phyloP scores from a whole-genome alignment of 2,888 invertebrate genomes.

The Perizoma flavofasciatum region DNA sequence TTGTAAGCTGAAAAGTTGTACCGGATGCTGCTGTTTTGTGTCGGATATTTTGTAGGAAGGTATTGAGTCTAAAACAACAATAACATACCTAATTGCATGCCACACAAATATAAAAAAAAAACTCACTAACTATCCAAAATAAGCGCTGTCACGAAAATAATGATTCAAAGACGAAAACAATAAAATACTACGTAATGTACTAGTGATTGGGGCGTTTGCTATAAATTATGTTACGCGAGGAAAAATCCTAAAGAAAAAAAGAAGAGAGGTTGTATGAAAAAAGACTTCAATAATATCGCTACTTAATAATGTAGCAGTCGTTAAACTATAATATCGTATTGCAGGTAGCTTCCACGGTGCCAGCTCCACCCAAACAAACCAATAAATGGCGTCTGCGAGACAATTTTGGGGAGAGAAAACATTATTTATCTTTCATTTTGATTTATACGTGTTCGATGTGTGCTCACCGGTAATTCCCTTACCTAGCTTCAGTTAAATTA shows the following conservation, averaged over 20 bases:
- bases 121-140: too few relatives aligned
- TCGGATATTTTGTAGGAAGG: constrained; percentile 1
- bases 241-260: constrained; percentile 42
- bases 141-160: too few relatives aligned
- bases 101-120: too few relatives aligned
- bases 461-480: constrained; percentile 46
- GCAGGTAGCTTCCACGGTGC: constrained; percentile 63
- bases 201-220: constrained; percentile 10
- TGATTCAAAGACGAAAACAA: too few relatives aligned
- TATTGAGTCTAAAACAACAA: neutral
- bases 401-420: constrained; percentile 60
- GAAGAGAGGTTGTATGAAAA: constrained; percentile 42
- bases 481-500: constrained; percentile 31
- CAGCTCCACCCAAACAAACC: constrained; percentile 69
- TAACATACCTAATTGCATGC: too few relatives aligned
- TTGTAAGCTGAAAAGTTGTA: constrained; percentile 13
- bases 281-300: constrained; percentile 51
- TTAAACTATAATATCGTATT: constrained; percentile 45
- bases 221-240: constrained; percentile 21
- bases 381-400: constrained; percentile 68
- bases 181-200: too few relatives aligned
- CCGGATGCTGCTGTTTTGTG: neutral
- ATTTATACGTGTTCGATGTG: constrained; percentile 46
- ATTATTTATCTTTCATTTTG: constrained; percentile 69
- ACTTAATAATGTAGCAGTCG: constrained; percentile 52